Evolutionary conservation across 2,797 vertebrate genomes (phyloP).

Genomic region (Meda fulgida): DNA sequence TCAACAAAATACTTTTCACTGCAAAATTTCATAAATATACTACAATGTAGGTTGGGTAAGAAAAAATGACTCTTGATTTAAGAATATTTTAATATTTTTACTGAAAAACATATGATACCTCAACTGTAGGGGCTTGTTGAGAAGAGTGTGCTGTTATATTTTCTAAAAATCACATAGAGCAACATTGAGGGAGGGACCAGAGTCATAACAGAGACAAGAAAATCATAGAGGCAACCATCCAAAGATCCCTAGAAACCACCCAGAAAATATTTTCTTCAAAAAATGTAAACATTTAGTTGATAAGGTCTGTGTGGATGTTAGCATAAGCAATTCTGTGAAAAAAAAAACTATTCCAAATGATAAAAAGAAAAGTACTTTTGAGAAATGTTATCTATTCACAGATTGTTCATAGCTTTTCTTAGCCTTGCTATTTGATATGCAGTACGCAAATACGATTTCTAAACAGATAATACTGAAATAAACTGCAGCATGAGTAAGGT

Average conservation of each 20-base stretch:
- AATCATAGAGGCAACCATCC: background rate
- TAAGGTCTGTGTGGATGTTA: background rate
- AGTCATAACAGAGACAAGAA: background rate
- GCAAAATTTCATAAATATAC: background rate
- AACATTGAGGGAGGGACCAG: background rate
- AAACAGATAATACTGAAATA: slow-evolving; percentile 17
- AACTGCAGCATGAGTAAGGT: slow-evolving; percentile 15
- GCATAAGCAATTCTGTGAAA: background rate
- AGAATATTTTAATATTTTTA: background rate
- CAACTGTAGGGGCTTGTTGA: background rate
- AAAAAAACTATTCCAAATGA: background rate
- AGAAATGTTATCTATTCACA: background rate
- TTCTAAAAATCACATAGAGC: background rate
- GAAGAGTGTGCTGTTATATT: background rate
- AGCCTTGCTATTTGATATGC: background rate
- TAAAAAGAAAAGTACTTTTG: background rate
- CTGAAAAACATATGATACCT: background rate
- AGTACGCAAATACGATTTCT: background rate
- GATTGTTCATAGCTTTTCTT: background rate
- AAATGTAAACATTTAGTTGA: background rate
- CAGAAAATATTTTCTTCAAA: background rate
- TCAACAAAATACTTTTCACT: background rate
- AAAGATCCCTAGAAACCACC: background rate
- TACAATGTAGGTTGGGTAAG: background rate
- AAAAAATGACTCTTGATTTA: background rate